Evolutionary conservation across 2,797 vertebrate species (phyloP).

Genomic region (Tenualosa ilisha): DNA sequence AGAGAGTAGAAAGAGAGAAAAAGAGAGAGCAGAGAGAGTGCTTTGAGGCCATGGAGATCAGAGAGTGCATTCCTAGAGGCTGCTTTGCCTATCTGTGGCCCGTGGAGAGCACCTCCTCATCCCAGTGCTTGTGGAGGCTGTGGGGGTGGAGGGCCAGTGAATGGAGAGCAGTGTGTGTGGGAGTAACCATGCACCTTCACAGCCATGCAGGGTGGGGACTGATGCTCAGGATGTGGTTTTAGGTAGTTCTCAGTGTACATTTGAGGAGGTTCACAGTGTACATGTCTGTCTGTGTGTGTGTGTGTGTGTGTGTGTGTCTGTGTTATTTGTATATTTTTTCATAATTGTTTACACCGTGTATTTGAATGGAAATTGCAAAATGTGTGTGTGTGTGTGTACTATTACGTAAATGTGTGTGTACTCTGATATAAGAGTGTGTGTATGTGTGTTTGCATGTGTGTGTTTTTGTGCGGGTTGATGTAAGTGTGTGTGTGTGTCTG

Average conservation of each 20-base stretch:
- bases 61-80: not conserved
- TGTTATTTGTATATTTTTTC: not conserved
- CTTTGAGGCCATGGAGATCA: not conserved
- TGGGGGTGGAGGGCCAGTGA: not conserved
- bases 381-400: not conserved
- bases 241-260: not conserved
- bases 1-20: not conserved
- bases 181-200: not conserved
- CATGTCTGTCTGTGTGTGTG: not conserved
- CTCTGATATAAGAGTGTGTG: not conserved
- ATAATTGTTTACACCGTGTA: not conserved
- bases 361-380: not conserved
- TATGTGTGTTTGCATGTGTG: slow-evolving; percentile 21
- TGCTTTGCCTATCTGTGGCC: not conserved
- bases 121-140: not conserved
- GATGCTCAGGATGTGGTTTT: not conserved
- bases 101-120: not conserved
- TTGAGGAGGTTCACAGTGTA: not conserved
- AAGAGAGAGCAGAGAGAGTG: not conserved
- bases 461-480: not conserved
- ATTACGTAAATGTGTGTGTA: not conserved
- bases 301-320: not conserved
- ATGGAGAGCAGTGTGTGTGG: not conserved
- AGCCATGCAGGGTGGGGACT: too few species aligned
- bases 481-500: not conserved